Conservation (phyloP, 2,888 invertebrate species). For the Stenichneumon culpator region DNA sequence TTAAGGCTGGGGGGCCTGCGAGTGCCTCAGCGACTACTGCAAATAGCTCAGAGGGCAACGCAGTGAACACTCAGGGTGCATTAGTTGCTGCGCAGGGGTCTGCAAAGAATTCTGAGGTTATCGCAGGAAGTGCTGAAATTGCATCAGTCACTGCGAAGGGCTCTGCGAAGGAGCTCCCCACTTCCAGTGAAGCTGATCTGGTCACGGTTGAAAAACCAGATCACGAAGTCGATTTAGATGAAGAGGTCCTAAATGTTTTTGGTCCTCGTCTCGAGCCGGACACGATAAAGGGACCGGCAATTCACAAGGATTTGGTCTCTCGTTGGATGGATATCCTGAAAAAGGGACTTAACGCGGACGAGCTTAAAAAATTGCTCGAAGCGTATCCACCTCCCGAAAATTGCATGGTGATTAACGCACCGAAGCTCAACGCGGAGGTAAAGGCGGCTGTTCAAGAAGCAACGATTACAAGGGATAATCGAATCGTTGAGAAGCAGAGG, state of each 20-base stretch:
- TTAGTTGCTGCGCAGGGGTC: too few relatives aligned
- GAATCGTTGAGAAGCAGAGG: conserved; percentile 9
- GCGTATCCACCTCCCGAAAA: conserved; percentile 9
- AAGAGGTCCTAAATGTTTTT: conserved; percentile 13
- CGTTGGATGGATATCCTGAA: conserved; percentile 56
- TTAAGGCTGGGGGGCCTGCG: too few relatives aligned
- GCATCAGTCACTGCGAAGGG: too few relatives aligned
- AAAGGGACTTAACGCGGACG: conserved; percentile 51
- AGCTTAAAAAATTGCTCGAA: conserved; percentile 35
- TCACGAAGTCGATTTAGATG: conserved; percentile 5
- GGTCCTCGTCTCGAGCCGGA: background rate
- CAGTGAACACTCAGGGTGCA: too few relatives aligned
- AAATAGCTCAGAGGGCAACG: too few relatives aligned
- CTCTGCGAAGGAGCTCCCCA: background rate
- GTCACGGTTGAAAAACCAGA: background rate
- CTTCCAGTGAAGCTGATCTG: too few relatives aligned
- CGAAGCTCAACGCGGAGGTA: conserved; percentile 16
- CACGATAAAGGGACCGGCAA: background rate
- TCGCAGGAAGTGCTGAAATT: background rate
- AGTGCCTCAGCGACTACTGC: too few relatives aligned
- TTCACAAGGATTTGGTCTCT: conserved; percentile 36
- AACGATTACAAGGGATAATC: background rate
- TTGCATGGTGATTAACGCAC: background rate
- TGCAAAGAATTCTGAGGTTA: too few relatives aligned
- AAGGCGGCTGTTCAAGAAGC: conserved; percentile 3